Percentiles rank a stretch among this genome's conserved stretches.
These are phyloP conservation scores for Leptoclinus maculatus DNA, from an alignment of 2,797 vertebrate species.

Conservation along the genomic window DNA sequence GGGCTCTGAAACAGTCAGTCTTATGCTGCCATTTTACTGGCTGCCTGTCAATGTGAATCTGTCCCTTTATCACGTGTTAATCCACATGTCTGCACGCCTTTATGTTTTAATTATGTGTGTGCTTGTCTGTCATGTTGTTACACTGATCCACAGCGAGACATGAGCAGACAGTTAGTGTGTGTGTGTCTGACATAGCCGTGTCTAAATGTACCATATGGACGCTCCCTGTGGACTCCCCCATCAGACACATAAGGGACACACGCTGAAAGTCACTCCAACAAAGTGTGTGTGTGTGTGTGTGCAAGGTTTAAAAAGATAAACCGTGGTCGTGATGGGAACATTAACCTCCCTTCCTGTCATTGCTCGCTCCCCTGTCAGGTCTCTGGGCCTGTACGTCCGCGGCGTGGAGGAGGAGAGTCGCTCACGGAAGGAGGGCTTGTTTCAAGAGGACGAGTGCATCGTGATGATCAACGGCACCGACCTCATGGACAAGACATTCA, in stretches of 20 bases:
- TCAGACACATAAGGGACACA: constrained; percentile 9
- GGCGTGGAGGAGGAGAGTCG: constrained; percentile 95
- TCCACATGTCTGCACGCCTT: background rate
- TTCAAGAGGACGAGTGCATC: constrained; percentile 95
- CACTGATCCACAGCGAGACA: background rate
- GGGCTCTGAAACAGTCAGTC: background rate
- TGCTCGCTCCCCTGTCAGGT: constrained; percentile 73
- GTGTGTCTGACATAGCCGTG: background rate
- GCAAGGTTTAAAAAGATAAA: background rate
- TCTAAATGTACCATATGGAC: constrained; percentile 23
- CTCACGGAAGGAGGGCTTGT: constrained; percentile 90
- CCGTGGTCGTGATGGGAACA: background rate
- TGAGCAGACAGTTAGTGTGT: no score
- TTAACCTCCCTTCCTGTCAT: background rate
- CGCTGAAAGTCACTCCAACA: background rate
- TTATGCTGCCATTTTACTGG: background rate
- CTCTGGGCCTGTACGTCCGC: constrained; percentile 93
- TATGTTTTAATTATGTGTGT: background rate
- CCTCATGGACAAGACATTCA: constrained; percentile 94
- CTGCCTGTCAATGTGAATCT: background rate
- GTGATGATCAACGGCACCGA: constrained; percentile 93
- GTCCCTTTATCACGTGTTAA: background rate
- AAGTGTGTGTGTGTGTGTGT: background rate
- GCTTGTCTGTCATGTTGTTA: background rate
- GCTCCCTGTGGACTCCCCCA: background rate